Evolutionary conservation across 2,113 vertebrate genomes (phyloP).

Genomic region (Gila orcuttii): DNA sequence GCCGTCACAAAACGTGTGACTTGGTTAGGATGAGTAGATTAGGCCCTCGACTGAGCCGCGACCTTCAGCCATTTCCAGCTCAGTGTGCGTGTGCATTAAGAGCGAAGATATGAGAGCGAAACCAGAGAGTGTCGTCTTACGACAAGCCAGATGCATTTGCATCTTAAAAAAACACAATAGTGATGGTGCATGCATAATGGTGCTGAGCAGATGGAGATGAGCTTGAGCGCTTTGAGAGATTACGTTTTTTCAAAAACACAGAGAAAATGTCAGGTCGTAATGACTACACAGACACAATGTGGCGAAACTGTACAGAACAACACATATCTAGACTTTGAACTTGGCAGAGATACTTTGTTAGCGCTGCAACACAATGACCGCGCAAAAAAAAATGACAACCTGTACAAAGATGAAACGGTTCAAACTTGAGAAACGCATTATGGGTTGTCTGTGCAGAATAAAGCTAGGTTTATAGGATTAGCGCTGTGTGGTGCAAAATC

Average conservation of each 20-base stretch:
- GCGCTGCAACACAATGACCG: background rate
- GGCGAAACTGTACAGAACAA: background rate
- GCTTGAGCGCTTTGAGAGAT: background rate
- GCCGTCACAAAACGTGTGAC: background rate
- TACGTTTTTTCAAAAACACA: background rate
- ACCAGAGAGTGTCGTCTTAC: background rate
- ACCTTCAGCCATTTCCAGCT: constrained; percentile 15
- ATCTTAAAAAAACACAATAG: constrained; percentile 46
- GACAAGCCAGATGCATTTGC: constrained; percentile 24
- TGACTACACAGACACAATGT: constrained; percentile 15
- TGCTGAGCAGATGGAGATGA: constrained; percentile 50
- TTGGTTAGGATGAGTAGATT: constrained; percentile 1
- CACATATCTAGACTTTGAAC: constrained; percentile 26
- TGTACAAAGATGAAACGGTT: background rate
- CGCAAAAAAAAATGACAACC: background rate
- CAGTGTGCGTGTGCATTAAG: constrained; percentile 32
- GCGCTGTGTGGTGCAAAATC: background rate
- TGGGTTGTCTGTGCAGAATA: background rate
- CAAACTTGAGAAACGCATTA: background rate
- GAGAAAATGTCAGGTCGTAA: constrained; percentile 41
- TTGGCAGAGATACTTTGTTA: background rate
- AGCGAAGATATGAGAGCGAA: constrained; percentile 19
- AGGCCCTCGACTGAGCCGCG: background rate
- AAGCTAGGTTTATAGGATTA: background rate
- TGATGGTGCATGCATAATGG: constrained; percentile 45